Evolutionary conservation across 2,888 invertebrate species (phyloP), one percentile per base, ranked within the genome.

Genomic region (Leucoptera coffeella): DNA sequence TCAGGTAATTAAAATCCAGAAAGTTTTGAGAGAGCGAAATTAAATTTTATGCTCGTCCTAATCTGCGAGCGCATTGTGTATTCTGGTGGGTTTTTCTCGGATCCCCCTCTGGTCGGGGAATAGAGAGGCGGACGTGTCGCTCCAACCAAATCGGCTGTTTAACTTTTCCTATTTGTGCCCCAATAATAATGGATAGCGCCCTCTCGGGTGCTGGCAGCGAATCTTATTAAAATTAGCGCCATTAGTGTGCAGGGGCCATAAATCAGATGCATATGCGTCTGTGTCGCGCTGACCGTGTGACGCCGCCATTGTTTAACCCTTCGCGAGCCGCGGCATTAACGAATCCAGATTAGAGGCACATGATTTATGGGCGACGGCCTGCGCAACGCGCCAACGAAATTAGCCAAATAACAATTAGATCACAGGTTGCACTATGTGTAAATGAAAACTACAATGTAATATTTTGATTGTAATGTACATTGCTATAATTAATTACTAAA

Each of bases 1-100:
- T 56, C 54, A 59, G 61, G 64, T 67, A 65, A 67, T 67, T 69
- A 67, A 69, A 69, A 67, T 62, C 62, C 55, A 59, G 65, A 67
- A 69, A 67, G 54, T 67, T 64, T n/a, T 44, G 49, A 45, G 49
- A 41, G n/a, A n/a, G n/a, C 49, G 45, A 58, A 69, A 69, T 67
- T 67, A 61, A 67, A 67, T 65, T 65, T 65, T 57, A 65, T 57
- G 49, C 51, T 38, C 17, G 14, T 14, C 14, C 30, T 26, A 26
- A 23, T 28, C 28, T 28, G 12, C 15, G 22, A 15, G n/a, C 8
- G 26, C 32, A 32, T 30, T 32, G 24, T 17, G 32, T 32, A 32
- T 32, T 29, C 32, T 14, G 27, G 26, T 22, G 27, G n/a, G n/a
- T n/a, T n/a, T n/a, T 27, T 17, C 23, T 21, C 26, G 28, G 20